These are phyloP conservation scores for Bufo bufo DNA, from an alignment of 2,113 vertebrate genomes.

Conservation along the genomic window DNA sequence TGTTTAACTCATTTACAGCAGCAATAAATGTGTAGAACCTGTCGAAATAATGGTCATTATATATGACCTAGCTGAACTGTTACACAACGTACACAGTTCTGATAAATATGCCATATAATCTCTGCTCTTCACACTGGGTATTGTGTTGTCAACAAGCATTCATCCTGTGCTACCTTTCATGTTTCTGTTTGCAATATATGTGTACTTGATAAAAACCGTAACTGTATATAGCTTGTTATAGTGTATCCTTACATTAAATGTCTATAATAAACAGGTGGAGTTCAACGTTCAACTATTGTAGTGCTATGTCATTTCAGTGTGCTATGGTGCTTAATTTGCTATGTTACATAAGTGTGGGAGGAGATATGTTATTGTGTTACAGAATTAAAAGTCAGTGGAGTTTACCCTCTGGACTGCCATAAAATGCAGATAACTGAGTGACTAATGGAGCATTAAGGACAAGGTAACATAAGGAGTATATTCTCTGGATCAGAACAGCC, in stretches of 20 bases:
- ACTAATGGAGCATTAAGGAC: conserved; percentile 58
- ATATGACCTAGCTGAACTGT: not conserved
- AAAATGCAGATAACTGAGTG: conserved; percentile 43
- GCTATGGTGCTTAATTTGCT: not conserved
- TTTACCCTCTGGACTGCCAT: conserved; percentile 42
- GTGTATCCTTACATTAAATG: not conserved
- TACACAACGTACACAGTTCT: not conserved
- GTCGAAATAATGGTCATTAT: not conserved
- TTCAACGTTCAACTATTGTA: not conserved
- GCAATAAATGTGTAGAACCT: not conserved
- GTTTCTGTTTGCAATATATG: not conserved
- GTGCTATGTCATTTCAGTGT: not conserved
- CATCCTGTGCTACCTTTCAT: not conserved
- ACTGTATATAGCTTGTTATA: not conserved
- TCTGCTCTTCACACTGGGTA: not conserved
- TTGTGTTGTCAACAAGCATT: not conserved
- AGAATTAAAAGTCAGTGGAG: not conserved
- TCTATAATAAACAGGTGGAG: not conserved
- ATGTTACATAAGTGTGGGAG: not conserved
- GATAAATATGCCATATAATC: not conserved
- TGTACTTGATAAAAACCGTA: not conserved
- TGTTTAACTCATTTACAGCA: not conserved
- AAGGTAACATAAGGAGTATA: not conserved
- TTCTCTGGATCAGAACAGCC: not conserved
- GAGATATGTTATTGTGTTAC: not conserved